phyloP scores from a whole-genome alignment of 2,113 vertebrate genomes.

The Centropus bengalensis region DNA sequence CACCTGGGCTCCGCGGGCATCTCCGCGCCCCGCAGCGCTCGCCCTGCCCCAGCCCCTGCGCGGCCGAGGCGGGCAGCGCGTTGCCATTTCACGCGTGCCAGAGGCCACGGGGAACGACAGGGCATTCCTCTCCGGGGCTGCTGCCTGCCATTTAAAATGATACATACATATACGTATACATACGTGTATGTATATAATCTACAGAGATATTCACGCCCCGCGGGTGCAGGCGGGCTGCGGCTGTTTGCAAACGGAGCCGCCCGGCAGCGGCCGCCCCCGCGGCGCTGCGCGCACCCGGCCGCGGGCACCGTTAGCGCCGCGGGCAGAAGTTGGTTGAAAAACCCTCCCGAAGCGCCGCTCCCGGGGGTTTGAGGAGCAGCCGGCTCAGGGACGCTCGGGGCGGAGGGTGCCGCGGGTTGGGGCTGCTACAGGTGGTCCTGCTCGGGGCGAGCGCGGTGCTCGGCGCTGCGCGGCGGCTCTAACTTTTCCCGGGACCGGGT shows the following conservation, averaged over 20 bases:
- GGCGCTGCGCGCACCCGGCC: background rate
- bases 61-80: background rate
- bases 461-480: background rate
- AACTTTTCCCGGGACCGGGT: slow-evolving; percentile 18
- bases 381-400: background rate
- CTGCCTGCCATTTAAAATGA: background rate
- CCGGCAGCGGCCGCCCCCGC: slow-evolving; percentile 7
- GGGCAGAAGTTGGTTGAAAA: background rate
- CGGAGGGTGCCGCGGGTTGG: background rate
- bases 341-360: background rate
- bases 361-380: background rate
- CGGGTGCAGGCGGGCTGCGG: slow-evolving; percentile 17
- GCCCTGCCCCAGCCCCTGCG: background rate
- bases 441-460: background rate
- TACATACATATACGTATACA: too few species aligned
- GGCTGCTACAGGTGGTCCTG: slow-evolving; percentile 38
- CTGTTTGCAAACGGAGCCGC: background rate
- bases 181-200: too few species aligned
- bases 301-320: background rate
- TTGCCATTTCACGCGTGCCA: background rate
- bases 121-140: background rate
- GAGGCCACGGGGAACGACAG: background rate
- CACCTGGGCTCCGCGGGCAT: slow-evolving; percentile 11
- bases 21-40: background rate
- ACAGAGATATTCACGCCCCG: background rate